phyloP scores from a whole-genome alignment of 1,140 invertebrate species.

The Drosophila erecta region DNA sequence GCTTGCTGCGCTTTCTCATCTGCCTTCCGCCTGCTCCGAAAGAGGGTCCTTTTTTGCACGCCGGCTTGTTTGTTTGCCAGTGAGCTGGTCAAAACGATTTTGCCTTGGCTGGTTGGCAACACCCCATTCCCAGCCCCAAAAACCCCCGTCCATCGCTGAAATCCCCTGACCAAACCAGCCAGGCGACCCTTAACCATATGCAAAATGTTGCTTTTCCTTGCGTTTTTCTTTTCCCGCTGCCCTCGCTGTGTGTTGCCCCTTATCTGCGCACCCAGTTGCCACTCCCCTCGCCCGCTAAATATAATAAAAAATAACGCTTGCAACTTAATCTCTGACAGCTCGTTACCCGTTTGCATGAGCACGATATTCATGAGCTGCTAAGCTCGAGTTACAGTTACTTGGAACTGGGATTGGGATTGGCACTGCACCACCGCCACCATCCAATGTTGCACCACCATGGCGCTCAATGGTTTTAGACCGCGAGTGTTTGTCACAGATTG shows the following conservation, averaged over 20 bases:
- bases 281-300: constrained; percentile 54
- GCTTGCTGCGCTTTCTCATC: constrained; percentile 74
- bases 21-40: constrained; percentile 63
- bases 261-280: constrained; percentile 51
- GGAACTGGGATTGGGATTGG: constrained; percentile 1
- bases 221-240: constrained; percentile 30
- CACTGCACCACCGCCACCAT: not conserved
- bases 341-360: constrained; percentile 83
- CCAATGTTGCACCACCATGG: constrained; percentile 10
- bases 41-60: constrained; percentile 21
- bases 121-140: no score
- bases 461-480: constrained; percentile 38
- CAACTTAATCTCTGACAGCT: constrained; percentile 83
- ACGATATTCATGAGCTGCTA: constrained; percentile 83
- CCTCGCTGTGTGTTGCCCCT: constrained; percentile 47
- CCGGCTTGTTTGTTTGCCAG: constrained; percentile 72
- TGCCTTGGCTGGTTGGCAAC: constrained; percentile 47
- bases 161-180: not conserved
- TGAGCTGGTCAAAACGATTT: constrained; percentile 80
- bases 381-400: constrained; percentile 77
- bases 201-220: constrained; percentile 71
- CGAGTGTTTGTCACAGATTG: constrained; percentile 50
- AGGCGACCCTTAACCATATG: constrained; percentile 66
- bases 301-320: constrained; percentile 83
- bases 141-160: no score